Evolutionary conservation across 2,113 vertebrate species (phyloP).

Genomic region (Lontra canadensis): DNA sequence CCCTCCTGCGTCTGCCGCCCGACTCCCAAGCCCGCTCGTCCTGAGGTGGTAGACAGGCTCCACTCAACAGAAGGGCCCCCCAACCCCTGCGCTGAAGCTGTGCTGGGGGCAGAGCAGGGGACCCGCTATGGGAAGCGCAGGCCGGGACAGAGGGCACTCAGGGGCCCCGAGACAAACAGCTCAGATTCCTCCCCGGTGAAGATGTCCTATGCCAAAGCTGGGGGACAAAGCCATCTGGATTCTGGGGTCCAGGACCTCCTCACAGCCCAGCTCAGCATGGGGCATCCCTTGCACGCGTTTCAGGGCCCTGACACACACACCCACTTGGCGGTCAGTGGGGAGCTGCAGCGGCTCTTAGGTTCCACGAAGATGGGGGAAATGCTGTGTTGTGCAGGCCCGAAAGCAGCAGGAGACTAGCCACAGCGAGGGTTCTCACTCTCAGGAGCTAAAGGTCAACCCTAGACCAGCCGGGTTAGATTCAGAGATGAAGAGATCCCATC

Average conservation of each 20-base stretch:
- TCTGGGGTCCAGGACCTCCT: background rate
- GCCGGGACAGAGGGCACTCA: background rate
- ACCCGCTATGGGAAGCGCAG: background rate
- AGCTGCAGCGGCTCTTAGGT: background rate
- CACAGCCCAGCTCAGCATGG: background rate
- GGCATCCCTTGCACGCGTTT: background rate
- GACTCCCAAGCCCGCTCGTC: background rate
- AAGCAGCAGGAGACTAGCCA: background rate
- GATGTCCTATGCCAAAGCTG: no score
- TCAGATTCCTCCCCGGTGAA: background rate
- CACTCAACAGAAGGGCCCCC: background rate
- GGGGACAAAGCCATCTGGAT: background rate
- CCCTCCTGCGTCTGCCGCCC: accelerated
- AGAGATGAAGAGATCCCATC: background rate
- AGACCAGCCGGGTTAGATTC: background rate
- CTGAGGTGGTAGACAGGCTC: background rate
- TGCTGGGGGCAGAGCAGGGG: background rate
- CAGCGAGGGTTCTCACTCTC: background rate
- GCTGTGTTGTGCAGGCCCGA: background rate
- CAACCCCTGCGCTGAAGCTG: no score
- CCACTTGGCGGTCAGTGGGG: background rate
- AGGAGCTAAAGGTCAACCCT: background rate
- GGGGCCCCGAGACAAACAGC: background rate
- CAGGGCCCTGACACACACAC: background rate
- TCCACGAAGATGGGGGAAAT: background rate